phyloP scores from a whole-genome alignment of 2,797 vertebrate genomes.

The Enteromius afrohamiltoni region DNA sequence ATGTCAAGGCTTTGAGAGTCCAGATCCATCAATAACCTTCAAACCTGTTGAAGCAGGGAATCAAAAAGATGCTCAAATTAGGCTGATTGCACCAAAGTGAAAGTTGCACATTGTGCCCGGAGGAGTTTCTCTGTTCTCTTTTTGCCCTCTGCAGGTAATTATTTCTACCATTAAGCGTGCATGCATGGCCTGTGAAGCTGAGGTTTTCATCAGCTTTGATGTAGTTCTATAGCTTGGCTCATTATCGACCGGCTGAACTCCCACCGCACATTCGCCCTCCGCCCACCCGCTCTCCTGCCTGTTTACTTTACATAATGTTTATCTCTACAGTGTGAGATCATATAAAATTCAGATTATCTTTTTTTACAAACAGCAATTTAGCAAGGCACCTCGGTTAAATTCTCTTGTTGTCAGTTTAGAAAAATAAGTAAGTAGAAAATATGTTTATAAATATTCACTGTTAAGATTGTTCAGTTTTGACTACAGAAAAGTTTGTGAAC shows the following conservation, averaged over 20 bases:
- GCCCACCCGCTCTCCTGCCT: slow-evolving; percentile 64
- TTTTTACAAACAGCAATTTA: not conserved
- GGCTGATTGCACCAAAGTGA: slow-evolving; percentile 5
- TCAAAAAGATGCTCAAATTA: slow-evolving; percentile 1
- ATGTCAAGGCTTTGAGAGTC: not conserved
- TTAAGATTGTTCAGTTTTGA: not conserved
- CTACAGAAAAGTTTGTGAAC: no score
- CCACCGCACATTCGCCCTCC: slow-evolving; percentile 69
- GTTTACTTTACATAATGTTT: slow-evolving; percentile 46
- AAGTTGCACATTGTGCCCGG: not conserved
- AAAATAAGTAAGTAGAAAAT: not conserved
- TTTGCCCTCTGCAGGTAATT: slow-evolving; percentile 14
- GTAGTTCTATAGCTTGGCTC: slow-evolving; percentile 59
- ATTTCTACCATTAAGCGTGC: not conserved
- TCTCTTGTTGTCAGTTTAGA: not conserved
- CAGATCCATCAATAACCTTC: not conserved
- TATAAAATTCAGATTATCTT: slow-evolving; percentile 4
- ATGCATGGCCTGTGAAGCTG: not conserved
- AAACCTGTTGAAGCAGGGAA: not conserved
- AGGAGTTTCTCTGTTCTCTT: slow-evolving; percentile 14
- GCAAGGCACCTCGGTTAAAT: not conserved
- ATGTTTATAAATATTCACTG: not conserved
- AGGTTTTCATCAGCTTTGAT: slow-evolving; percentile 63
- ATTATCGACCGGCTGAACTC: slow-evolving; percentile 69
- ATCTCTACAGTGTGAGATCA: slow-evolving; percentile 30